These are phyloP conservation scores for Syrrhaptes paradoxus DNA, from an alignment of 2,113 vertebrate species.

Conservation along the genomic window DNA sequence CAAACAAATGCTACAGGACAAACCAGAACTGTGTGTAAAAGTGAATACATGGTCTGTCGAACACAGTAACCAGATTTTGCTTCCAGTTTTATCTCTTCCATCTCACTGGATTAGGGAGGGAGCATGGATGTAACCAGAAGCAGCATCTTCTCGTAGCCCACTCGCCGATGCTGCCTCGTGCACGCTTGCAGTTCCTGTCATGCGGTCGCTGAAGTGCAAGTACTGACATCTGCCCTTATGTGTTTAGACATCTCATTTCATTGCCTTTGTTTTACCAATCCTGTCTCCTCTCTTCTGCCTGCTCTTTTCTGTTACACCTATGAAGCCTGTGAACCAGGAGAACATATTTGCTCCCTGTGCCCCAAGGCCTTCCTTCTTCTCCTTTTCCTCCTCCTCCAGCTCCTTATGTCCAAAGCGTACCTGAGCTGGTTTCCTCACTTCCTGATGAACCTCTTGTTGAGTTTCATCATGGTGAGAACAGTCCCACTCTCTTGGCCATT, in stretches of 20 bases:
- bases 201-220: neutral
- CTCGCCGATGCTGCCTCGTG: fast-evolving
- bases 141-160: neutral
- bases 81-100: neutral
- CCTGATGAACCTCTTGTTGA: neutral
- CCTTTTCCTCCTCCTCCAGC: neutral
- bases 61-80: neutral
- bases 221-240: neutral
- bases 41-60: neutral
- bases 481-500: neutral
- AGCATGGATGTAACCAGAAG: neutral
- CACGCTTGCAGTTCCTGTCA: neutral
- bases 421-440: neutral
- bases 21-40: neutral
- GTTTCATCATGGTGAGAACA: neutral
- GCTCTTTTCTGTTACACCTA: neutral
- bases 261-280: neutral
- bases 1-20: neutral
- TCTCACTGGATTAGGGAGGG: neutral
- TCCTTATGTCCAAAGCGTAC: neutral
- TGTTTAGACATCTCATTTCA: neutral
- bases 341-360: neutral
- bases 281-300: neutral
- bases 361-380: neutral
- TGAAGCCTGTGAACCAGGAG: neutral